Evolutionary conservation across 2,113 vertebrate genomes (phyloP), one percentile per base, ranked within the genome.

Genomic region (Passerina amoena): DNA sequence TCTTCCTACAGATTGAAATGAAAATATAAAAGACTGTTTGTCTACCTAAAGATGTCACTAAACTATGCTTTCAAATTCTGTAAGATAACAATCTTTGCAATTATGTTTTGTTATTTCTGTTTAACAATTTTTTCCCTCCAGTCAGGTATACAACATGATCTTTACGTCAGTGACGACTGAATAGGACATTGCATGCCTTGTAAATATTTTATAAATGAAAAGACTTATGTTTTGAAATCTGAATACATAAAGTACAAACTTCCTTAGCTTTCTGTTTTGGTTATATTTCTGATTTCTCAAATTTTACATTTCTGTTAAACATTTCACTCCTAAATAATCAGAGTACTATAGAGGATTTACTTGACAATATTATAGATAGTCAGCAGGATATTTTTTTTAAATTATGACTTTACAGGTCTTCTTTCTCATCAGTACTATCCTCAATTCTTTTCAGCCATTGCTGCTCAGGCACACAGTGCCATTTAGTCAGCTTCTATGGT

Each of bases 351-450:
- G 10, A 88, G 40, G 48, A 79, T 57, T 65, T 70, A 37, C 5
- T 47, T 16, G 2, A 3, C 21, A 23, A 51, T 61, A 12, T 45
- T 53, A 40, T 4, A 71, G 17, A 37, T 11, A 59, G 4, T 1
- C 4, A 68, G 7, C 2, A 27, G 2, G 3, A 2, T 3, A 2
- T 35, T 75, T 40, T 37, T 70, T 68, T 24, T 4, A 15, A 64
- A 48, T 51, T 72, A 37, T 42, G 4, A 31, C 6, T 75, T 59
- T 57, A 9, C 4, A 65, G 19, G 3, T 51, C 25, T 48, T 70
- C 17, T 33, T 66, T 82, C 71, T 69, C 9, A n/a, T 65, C 37
- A 37, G 2, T 33, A 38, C 37, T 72, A 11, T 42, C 9, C 35
- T 54, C 51, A 85, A 47, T 51, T 69, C 2, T 50, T 84, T 84